These are phyloP conservation scores for Dryadula phaetusa DNA, from an alignment of 2,888 invertebrate genomes.

Conservation along the genomic window DNA sequence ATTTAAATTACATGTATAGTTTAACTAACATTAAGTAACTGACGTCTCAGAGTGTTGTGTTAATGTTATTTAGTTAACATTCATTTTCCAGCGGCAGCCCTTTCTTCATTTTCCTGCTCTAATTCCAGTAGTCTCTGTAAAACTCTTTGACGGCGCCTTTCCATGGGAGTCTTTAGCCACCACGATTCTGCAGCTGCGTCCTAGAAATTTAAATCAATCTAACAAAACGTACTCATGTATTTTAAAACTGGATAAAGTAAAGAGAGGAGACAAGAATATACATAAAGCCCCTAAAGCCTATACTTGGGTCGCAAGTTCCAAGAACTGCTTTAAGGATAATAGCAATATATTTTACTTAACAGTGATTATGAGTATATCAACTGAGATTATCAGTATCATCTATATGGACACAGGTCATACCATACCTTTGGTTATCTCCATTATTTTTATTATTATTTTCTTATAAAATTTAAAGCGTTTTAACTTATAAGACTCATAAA, in stretches of 20 bases:
- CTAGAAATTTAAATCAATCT: slow-evolving; percentile 50
- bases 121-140: slow-evolving; percentile 87
- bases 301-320: too few species aligned
- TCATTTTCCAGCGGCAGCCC: slow-evolving; percentile 49
- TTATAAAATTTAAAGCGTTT: too few species aligned
- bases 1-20: not conserved
- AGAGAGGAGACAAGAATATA: too few species aligned
- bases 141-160: slow-evolving; percentile 88
- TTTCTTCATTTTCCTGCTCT: slow-evolving; percentile 79
- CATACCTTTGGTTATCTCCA: too few species aligned
- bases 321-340: too few species aligned
- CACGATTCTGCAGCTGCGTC: slow-evolving; percentile 90
- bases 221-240: not conserved
- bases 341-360: too few species aligned
- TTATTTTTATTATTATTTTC: too few species aligned
- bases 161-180: slow-evolving; percentile 93
- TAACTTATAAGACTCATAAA: too few species aligned
- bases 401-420: too few species aligned
- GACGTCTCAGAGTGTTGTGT: not conserved
- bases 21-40: not conserved
- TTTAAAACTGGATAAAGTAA: not conserved
- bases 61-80: not conserved
- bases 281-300: too few species aligned
- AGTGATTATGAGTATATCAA: too few species aligned
- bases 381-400: too few species aligned